Percentiles rank a stretch among this genome's conserved stretches.
phyloP scores from a whole-genome alignment of 2,113 vertebrate species.

The Perca fluviatilis region DNA sequence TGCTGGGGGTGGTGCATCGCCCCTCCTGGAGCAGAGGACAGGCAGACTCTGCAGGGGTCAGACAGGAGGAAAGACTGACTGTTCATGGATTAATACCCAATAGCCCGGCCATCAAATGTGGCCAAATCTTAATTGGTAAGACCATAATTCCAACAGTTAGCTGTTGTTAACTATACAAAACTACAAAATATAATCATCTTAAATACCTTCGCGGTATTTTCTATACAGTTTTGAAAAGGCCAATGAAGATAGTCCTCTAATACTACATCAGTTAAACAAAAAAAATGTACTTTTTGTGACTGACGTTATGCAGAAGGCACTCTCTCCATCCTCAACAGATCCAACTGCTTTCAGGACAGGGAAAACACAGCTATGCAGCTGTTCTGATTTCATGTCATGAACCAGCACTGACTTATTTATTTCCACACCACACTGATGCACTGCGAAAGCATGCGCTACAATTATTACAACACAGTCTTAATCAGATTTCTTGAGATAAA shows the following conservation, averaged over 20 bases:
- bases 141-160: slow-evolving; percentile 14
- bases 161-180: too few species aligned
- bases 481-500: neutral
- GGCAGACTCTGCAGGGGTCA: slow-evolving; percentile 49
- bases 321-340: neutral
- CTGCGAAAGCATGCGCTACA: slow-evolving; percentile 17
- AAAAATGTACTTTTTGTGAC: neutral
- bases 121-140: slow-evolving; percentile 94
- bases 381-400: slow-evolving; percentile 37
- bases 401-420: slow-evolving; percentile 25
- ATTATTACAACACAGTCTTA: slow-evolving; percentile 15
- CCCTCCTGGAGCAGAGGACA: slow-evolving; percentile 85
- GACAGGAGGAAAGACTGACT: slow-evolving; percentile 86
- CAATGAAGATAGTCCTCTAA: neutral
- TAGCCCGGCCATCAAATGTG: slow-evolving; percentile 91
- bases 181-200: neutral
- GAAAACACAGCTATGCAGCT: slow-evolving; percentile 9
- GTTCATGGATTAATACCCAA: slow-evolving; percentile 92
- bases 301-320: neutral
- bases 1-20: slow-evolving; percentile 92
- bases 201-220: neutral
- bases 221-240: neutral
- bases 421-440: slow-evolving; percentile 28
- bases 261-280: neutral
- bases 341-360: neutral